Conservation (phyloP, 2,888 invertebrate genomes). For the Xestia c-nigrum region DNA sequence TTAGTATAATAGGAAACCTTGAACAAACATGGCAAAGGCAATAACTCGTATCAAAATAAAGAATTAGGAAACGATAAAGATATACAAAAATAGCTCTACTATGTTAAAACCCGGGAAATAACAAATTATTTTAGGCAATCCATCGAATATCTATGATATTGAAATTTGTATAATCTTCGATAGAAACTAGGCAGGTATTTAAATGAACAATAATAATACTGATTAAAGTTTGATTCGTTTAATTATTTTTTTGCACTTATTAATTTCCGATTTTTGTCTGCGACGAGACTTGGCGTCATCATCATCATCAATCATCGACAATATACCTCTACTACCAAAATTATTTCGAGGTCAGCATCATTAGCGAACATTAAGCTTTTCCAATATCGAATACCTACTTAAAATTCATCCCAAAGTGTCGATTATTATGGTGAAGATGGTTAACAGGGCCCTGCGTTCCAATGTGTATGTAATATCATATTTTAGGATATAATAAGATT, state of each 20-base stretch:
- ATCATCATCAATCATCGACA: slow-evolving; percentile 57
- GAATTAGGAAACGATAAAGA: slow-evolving; percentile 38
- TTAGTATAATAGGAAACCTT: slow-evolving; percentile 1
- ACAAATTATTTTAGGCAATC: neutral
- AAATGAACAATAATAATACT: slow-evolving; percentile 6
- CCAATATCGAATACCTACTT: slow-evolving; percentile 29
- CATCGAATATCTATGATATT: neutral
- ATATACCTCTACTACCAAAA: slow-evolving; percentile 38
- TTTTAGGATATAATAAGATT: slow-evolving; percentile 31
- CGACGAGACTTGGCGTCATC: slow-evolving; percentile 22
- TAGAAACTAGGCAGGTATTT: neutral
- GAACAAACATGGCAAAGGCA: slow-evolving; percentile 14
- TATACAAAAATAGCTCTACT: slow-evolving; percentile 20
- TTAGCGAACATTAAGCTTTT: slow-evolving; percentile 36
- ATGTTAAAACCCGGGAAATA: slow-evolving; percentile 6
- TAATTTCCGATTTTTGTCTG: slow-evolving; percentile 30
- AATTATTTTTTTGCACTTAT: slow-evolving; percentile 33
- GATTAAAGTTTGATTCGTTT: neutral
- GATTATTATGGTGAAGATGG: slow-evolving; percentile 28
- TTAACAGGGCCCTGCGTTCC: slow-evolving; percentile 4
- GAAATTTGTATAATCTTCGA: neutral
- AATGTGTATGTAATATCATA: slow-evolving; percentile 18
- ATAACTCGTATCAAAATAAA: slow-evolving; percentile 7
- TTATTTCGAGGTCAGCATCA: slow-evolving; percentile 56
- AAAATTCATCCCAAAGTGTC: slow-evolving; percentile 50